These are phyloP conservation scores for Neostethus bicornis DNA, from an alignment of 2,797 vertebrate genomes.

Conservation along the genomic window DNA sequence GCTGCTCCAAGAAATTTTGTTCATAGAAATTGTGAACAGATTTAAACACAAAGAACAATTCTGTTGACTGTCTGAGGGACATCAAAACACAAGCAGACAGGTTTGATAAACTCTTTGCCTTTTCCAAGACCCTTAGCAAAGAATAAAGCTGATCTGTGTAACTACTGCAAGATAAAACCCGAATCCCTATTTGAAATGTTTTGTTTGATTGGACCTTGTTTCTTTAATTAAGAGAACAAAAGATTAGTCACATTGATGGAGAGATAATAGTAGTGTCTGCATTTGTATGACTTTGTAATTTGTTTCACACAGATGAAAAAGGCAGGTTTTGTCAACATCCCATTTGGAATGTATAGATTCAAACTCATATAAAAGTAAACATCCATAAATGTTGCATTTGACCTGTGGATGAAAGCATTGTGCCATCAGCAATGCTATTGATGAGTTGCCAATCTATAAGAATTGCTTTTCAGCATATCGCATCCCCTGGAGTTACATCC, in stretches of 20 bases:
- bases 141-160: too few relatives aligned
- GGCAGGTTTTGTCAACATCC: slow-evolving; percentile 14
- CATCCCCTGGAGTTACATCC: slow-evolving; percentile 14
- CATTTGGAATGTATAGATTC: slow-evolving; percentile 15
- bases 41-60: too few relatives aligned
- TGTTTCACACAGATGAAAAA: slow-evolving; percentile 39
- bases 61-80: too few relatives aligned
- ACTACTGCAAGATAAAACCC: too few relatives aligned
- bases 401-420: slow-evolving; percentile 3
- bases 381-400: slow-evolving; percentile 7
- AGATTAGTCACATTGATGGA: slow-evolving; percentile 43
- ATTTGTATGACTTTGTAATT: slow-evolving; percentile 58
- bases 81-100: too few relatives aligned
- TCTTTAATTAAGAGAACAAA: slow-evolving; percentile 62
- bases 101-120: too few relatives aligned
- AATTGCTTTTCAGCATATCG: slow-evolving; percentile 6
- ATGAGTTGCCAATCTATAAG: neutral
- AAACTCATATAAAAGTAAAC: neutral
- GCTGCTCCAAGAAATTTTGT: too few relatives aligned
- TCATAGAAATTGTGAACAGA: too few relatives aligned
- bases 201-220: slow-evolving; percentile 69
- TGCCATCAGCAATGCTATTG: slow-evolving; percentile 4
- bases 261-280: slow-evolving; percentile 30
- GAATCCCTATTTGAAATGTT: too few relatives aligned
- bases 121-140: too few relatives aligned